Evolutionary conservation across 2,888 invertebrate species (phyloP), one percentile per base, ranked within the genome.

Genomic region (Idaea aversata): DNA sequence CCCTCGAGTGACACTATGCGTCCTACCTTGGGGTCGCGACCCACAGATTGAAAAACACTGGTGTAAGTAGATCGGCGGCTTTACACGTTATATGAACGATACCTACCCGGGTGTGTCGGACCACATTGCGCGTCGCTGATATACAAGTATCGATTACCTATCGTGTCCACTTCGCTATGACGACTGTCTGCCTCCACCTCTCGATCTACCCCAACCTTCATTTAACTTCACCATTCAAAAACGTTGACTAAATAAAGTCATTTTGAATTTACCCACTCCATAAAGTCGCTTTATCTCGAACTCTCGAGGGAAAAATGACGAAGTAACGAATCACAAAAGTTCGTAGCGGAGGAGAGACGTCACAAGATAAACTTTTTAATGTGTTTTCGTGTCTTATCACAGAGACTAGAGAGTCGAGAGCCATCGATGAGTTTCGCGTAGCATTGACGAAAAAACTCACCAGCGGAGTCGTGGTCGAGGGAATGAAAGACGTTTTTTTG

Each of bases 351-450:
- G 62, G 67, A 68, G 69, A 73, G 64, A 70, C 68, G 68, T 71
- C 70, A 65, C 64, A 59, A 71, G 66, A 71, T 73, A 71, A 72
- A 74, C 71, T 74, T 74, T 73, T 69, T 71, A 74, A 74, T 74
- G 74, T 74, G 73, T 74, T 74, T 74, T 74, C 72, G 72, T 74
- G 72, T 71, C 74, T 71, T 71, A 74, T 71, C 74, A 72, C 74
- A 74, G 71, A 70, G 47, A 10, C 47, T 7, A 47, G 47, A 70
- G 67, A 69, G 66, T 71, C 65, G 59, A 34, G 67, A 63, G 65
- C 65, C 67, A 74, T 74, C 72, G 69, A 74, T 71, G 71, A 66
- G 70, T 60, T 65, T 61, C 70, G 59, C 57, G 66, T 66, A 67
- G 71, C 71, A 70, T 72, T 69, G 71, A 72, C 71, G 69, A 71